Evolutionary conservation across 2,113 vertebrate species (phyloP), one percentile per base, ranked within the genome.

Genomic region (Atrichornis clamosus): DNA sequence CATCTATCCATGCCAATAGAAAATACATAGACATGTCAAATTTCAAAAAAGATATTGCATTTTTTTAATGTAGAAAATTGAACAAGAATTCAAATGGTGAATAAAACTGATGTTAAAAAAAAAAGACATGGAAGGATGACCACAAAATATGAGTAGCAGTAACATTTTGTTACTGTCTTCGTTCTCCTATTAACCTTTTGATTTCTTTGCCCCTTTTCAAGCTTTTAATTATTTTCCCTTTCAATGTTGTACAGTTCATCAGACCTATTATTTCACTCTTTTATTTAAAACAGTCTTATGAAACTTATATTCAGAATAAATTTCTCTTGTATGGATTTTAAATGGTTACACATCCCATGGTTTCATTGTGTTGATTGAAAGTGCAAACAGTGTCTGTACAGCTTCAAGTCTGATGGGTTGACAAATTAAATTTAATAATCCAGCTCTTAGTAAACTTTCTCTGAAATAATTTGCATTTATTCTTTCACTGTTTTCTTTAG

Each of bases 261-360:
- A 6, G 47, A 33, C 3, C 6, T 49, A 47, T 33, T 60, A 42
- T 50, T 58, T 83, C 37, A 17, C 27, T 53, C 4, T 47, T 64
- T 44, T 18, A 47, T 47, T 39, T 44, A 39, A 53, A 83, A 55
- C 90, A 41, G 32, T 50, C 6, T 46, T 35, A 35, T 41, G 52
- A 68, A 90, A 75, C 13, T 20, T 55, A 30, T 28, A 17, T 26
- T 19, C 10, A 82, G 58, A 73, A 50, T 56, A 20, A 41, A 44
- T 35, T 39, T 39, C 2, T 23, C 62, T 22, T 65, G 10, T 19
- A 47, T 44, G 30, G 9, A n/a, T 76, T 88, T 85, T 37, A 22
- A 63, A 53, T 35, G 17, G 8, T 53, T 50, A 55, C 3, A 53
- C 5, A 32, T 1, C 2, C 7, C 0, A 0, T 59, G 26, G 18